These are phyloP conservation scores for Mylabris sibirica DNA, from an alignment of 2,888 invertebrate species.

Conservation along the genomic window DNA sequence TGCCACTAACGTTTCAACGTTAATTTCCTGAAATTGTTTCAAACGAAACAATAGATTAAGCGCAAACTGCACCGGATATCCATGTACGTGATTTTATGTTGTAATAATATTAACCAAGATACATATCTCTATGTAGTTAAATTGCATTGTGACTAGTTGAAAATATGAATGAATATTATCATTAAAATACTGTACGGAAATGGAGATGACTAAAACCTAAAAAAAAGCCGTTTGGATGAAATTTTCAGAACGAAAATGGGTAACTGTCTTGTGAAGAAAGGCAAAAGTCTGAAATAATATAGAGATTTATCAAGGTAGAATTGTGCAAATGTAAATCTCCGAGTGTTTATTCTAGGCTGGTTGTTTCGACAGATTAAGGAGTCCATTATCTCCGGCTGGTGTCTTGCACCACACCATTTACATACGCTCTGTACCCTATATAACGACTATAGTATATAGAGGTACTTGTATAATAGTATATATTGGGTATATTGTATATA, in stretches of 20 bases:
- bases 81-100: slow-evolving; percentile 32
- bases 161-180: neutral
- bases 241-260: neutral
- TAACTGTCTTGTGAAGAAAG: no score
- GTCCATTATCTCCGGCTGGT: slow-evolving; percentile 52
- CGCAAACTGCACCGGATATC: slow-evolving; percentile 29
- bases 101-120: slow-evolving; percentile 28
- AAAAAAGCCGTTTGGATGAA: neutral
- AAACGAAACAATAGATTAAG: neutral
- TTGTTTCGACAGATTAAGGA: slow-evolving; percentile 51
- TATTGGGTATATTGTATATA: neutral
- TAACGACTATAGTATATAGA: no score
- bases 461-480: no score
- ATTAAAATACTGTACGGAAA: neutral
- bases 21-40: neutral
- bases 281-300: slow-evolving; percentile 14
- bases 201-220: neutral
- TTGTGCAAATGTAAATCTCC: slow-evolving; percentile 51
- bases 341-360: slow-evolving; percentile 53
- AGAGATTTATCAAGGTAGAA: slow-evolving; percentile 22
- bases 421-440: slow-evolving; percentile 41
- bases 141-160: neutral
- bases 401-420: slow-evolving; percentile 51
- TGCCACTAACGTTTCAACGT: no score
- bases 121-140: slow-evolving; percentile 25